These are phyloP conservation scores for Meganola albula DNA, from an alignment of 2,888 invertebrate species.

Conservation along the genomic window DNA sequence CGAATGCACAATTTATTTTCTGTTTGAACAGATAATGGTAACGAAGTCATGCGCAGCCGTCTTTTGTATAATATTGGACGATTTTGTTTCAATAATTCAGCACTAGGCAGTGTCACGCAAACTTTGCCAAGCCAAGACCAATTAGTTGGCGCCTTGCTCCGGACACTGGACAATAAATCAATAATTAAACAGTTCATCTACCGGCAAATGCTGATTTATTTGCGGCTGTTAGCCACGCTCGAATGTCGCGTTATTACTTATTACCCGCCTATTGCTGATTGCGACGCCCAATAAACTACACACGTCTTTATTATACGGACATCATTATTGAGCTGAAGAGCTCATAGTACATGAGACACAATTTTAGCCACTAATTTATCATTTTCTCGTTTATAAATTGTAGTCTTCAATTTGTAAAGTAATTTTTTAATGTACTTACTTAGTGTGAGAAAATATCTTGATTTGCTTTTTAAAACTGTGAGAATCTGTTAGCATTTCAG, in stretches of 20 bases:
- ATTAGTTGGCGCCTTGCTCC: slow-evolving; percentile 64
- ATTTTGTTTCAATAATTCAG: slow-evolving; percentile 67
- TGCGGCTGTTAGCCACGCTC: slow-evolving; percentile 56
- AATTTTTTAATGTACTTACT: too few relatives aligned
- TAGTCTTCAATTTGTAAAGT: too few relatives aligned
- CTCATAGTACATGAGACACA: too few relatives aligned
- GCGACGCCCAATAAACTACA: slow-evolving; percentile 28
- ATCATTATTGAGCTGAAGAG: too few relatives aligned
- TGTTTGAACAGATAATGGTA: slow-evolving; percentile 43
- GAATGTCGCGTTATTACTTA: slow-evolving; percentile 39
- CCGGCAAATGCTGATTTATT: slow-evolving; percentile 74
- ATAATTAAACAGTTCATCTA: slow-evolving; percentile 75
- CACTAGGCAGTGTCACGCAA: slow-evolving; percentile 65
- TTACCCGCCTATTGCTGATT: slow-evolving; percentile 35
- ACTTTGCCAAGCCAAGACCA: slow-evolving; percentile 59
- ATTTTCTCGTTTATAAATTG: too few relatives aligned
- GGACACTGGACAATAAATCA: slow-evolving; percentile 65
- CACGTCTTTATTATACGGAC: slow-evolving; percentile 15
- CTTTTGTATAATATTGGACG: slow-evolving; percentile 60
- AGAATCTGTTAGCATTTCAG: slow-evolving; percentile 35
- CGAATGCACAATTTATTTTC: slow-evolving; percentile 21
- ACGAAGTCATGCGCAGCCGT: slow-evolving; percentile 53
- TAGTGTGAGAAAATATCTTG: too few relatives aligned
- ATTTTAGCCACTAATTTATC: too few relatives aligned
- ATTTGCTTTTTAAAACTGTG: too few relatives aligned